phyloP scores from a whole-genome alignment of 1,140 invertebrate genomes.

The Drosophila asahinai region DNA sequence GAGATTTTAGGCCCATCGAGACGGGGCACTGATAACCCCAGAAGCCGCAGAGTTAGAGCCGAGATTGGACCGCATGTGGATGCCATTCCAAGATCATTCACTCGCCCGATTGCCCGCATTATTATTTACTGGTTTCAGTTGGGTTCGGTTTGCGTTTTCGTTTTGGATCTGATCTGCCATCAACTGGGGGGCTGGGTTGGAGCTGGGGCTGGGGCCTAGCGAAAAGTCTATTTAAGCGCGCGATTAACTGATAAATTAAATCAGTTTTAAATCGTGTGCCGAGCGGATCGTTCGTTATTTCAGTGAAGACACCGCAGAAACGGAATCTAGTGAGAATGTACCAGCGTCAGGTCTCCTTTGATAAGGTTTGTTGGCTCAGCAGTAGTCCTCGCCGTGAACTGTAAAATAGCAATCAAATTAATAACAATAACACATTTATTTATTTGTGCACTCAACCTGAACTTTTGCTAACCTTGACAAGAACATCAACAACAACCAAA shows the following conservation, averaged over 20 bases:
- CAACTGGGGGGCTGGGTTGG: constrained; percentile 7
- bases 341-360: constrained; percentile 77
- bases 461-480: constrained; percentile 35
- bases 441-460: constrained; percentile 14
- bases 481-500: not conserved
- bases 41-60: constrained; percentile 24
- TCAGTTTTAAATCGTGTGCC: constrained; percentile 67
- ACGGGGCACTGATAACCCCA: constrained; percentile 64
- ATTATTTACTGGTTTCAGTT: constrained; percentile 62
- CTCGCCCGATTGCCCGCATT: constrained; percentile 48
- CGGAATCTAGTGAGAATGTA: constrained; percentile 60
- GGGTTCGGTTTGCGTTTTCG: constrained; percentile 52
- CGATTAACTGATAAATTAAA: constrained; percentile 47
- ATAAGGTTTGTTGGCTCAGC: constrained; percentile 72
- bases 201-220: constrained; percentile 19
- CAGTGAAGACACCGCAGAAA: constrained; percentile 18
- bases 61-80: constrained; percentile 58
- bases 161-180: constrained; percentile 26
- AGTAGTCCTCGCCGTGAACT: constrained; percentile 28
- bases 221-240: constrained; percentile 71
- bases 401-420: constrained; percentile 30
- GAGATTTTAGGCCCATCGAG: constrained; percentile 36
- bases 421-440: constrained; percentile 40
- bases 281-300: constrained; percentile 44
- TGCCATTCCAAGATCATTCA: constrained; percentile 58